Conservation (phyloP, 2,797 vertebrate species). For the Lepus townsendii region DNA sequence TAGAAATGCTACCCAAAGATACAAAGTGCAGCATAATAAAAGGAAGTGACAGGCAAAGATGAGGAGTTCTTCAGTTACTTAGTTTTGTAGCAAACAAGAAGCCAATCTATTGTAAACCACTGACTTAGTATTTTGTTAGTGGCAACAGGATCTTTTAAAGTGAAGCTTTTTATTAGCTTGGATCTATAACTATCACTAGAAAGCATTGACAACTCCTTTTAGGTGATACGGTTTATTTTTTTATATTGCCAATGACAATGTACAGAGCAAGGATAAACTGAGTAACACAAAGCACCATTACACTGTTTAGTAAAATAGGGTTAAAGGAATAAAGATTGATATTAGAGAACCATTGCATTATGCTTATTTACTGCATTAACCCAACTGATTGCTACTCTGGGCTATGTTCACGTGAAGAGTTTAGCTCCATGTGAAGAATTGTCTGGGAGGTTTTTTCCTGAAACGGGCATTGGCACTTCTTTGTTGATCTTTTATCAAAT, state of each 20-base stretch:
- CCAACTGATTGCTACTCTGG: neutral
- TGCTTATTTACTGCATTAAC: neutral
- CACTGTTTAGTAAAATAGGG: neutral
- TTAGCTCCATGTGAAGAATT: neutral
- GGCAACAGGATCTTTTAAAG: slow-evolving; percentile 54
- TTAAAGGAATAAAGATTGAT: neutral
- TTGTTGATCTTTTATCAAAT: slow-evolving; percentile 49
- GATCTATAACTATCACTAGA: slow-evolving; percentile 55
- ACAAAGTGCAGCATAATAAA: slow-evolving; percentile 54
- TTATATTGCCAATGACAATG: slow-evolving; percentile 60
- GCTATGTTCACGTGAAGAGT: neutral
- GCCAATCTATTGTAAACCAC: neutral
- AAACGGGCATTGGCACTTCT: slow-evolving; percentile 6
- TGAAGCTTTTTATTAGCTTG: slow-evolving; percentile 37
- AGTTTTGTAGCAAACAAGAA: neutral
- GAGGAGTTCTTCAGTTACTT: neutral
- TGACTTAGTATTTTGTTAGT: slow-evolving; percentile 63
- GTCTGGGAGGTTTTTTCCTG: slow-evolving; percentile 17
- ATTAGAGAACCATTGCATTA: neutral
- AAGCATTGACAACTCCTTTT: slow-evolving; percentile 65
- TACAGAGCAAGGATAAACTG: neutral
- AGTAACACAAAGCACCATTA: neutral
- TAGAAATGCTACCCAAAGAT: slow-evolving; percentile 21
- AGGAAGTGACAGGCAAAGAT: slow-evolving; percentile 48
- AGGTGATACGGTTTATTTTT: slow-evolving; percentile 55